Base-by-base conservation (phyloP, 2,113 vertebrate species). In the Antidorcas marsupialis region DNA sequence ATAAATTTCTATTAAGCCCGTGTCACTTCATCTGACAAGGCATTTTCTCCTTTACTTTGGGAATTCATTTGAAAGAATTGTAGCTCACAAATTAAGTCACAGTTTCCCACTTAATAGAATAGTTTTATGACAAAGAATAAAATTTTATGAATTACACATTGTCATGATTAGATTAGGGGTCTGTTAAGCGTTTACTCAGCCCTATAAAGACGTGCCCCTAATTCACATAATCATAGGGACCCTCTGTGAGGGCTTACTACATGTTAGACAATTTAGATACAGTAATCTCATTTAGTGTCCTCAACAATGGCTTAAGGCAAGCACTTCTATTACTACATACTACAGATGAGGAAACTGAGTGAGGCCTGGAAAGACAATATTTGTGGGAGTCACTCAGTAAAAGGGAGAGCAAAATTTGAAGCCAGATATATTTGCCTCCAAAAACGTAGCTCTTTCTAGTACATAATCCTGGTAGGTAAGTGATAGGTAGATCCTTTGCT, bases 111-210 rank as follows among this genome's bases (percentile, higher is more conserved):
- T 55, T 94, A 55, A 36, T 60, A 64, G 88, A 47, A 27, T 55
- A 64, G 30, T 81, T 90, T 83, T 88, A 87, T 85, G 91, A 76
- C 52, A 86, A 97, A 97, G 52, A 91, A 82, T 86, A 97, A 71
- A 94, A 39, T 28, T 59, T 39, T 83, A 36, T 79, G 57, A 74
- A 60, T 43, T 60, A 53, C 82, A 91, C 36, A 33, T 9, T 91
- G 59, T 52, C 43, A 47, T 82, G 52, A 76, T 76, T 95, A 55
- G 67, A 71, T 71, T 47, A 88, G 94, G 74, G 52, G 62, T 14
- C 55, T 67, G 4, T 30, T 33, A 85, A 87, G 36, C 33, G 16
- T 87, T 97, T 53, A 27, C 85, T 83, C 21, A n/a, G 21, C 45
- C 45, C 33, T 43, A 1, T 13, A 27, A 88, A 92, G 76, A 45